A percentile compares a stretch with the other conserved stretches of the same genome.
These are phyloP conservation scores for Bos indicus DNA, from an alignment of 2,113 vertebrate species.

Conservation along the genomic window DNA sequence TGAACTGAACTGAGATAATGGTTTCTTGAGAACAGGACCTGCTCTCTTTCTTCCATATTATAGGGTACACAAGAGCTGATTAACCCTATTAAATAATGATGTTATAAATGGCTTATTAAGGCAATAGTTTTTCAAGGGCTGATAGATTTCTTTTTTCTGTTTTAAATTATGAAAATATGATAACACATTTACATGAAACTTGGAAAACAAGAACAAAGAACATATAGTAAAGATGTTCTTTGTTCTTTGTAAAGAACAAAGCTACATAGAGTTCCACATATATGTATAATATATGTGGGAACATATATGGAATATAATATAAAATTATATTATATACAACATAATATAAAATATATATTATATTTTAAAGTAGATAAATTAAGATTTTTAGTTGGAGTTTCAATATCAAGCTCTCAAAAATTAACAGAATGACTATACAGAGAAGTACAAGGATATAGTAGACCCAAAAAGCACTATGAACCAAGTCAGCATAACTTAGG, in stretches of 20 bases:
- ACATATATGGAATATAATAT: too few relatives aligned
- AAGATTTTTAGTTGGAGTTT: background rate
- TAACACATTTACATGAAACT: too few relatives aligned
- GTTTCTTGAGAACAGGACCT: background rate
- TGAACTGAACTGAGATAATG: background rate
- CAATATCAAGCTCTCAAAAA: background rate
- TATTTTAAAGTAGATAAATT: background rate
- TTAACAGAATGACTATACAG: background rate
- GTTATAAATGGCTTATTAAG: background rate
- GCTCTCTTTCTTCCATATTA: background rate
- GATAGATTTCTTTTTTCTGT: background rate
- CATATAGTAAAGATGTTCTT: too few relatives aligned
- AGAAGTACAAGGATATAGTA: background rate
- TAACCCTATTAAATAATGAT: background rate
- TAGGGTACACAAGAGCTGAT: background rate
- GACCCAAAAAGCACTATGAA: too few relatives aligned
- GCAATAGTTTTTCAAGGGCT: background rate
- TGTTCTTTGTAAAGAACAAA: too few relatives aligned
- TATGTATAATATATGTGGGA: too few relatives aligned
- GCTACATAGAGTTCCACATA: too few relatives aligned
- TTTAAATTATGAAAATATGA: too few relatives aligned
- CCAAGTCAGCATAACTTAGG: too few relatives aligned
- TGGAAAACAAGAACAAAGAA: too few relatives aligned
- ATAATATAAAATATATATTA: background rate
- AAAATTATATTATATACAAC: background rate